Evolutionary conservation across 2,888 invertebrate species (phyloP), one percentile per base, ranked within the genome.

Genomic region (Luperina testacea): DNA sequence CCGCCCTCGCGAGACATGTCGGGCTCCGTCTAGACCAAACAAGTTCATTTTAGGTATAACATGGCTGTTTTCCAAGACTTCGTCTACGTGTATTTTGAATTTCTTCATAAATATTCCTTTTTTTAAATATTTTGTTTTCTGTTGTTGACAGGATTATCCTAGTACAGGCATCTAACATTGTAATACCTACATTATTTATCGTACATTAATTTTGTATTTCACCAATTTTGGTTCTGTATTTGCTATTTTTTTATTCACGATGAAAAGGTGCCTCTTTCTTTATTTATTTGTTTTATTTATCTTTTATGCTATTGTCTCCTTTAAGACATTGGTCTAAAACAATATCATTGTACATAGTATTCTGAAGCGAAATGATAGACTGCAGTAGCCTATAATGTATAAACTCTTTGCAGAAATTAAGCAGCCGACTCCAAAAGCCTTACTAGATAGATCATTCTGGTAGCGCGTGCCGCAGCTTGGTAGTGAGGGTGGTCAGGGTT

Each of bases 1-100:
- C 99, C 99, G 77, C 99, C 99, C 95, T 99, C 99, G 76, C 99
- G 98, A 0, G 99, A 99, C 97, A 99, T 97, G 96, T 99, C 99
- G 0, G 99, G 99, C 68, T 99, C 98, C 5, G 98, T 98, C 90
- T 98, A 27, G 0, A 63, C 1, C 61, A 63, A 63, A 32, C 27
- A 63, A 27, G 8, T 63, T 63, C 7, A 63, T 27, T 64, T 32
- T 32, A 20, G 9, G 20, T 32, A 63, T 64, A 32, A 32, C 63
- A 64, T 20, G 32, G 20, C 20, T 20, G 11, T 32, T 32, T 5
- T 32, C 32, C 20, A 32, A 9, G 20, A 2, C 5, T 27, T 32
- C 20, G 20, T 32, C 20, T 32, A 61, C 2, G 13, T 61, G 27
- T 61, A 61, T 13, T 61, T 61, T 61, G n/a, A 15, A 1, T 27